phyloP scores from a whole-genome alignment of 92 coral and sea anemone species.

The Pocillopora meandrina region DNA sequence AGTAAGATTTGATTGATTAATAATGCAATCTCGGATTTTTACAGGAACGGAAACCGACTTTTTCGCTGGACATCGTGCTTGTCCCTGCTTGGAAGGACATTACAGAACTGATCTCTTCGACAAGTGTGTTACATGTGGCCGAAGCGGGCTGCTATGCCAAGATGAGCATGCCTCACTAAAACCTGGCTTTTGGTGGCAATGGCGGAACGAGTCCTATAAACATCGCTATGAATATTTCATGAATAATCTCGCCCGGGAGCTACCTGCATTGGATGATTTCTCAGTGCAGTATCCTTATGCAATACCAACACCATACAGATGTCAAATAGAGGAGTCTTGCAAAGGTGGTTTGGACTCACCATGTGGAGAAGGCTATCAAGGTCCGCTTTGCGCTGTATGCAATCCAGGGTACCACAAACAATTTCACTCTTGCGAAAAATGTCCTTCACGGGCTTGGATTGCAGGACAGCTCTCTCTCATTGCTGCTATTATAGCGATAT shows the following conservation, averaged over 20 bases:
- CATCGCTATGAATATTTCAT: neutral
- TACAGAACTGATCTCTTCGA: neutral
- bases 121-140: neutral
- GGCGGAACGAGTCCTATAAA: neutral
- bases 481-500: too few species aligned
- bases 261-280: neutral
- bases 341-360: neutral
- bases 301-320: neutral
- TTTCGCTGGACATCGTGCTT: neutral
- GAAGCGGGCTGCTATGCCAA: neutral
- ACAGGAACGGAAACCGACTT: neutral
- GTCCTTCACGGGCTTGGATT: too few species aligned
- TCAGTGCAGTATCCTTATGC: neutral
- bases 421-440: neutral
- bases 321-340: neutral
- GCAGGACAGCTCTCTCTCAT: too few species aligned
- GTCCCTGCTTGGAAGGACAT: neutral
- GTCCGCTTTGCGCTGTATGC: neutral
- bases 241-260: neutral
- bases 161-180: neutral
- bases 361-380: neutral
- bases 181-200: conserved; percentile 1
- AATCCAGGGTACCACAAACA: neutral
- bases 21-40: too few species aligned
- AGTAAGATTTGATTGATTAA: too few species aligned